A percentile compares a stretch with the other conserved stretches of the same genome.
These are phyloP conservation scores for Acrossocheilus wenchowensis DNA, from an alignment of 2,797 vertebrate genomes.

Conservation along the genomic window DNA sequence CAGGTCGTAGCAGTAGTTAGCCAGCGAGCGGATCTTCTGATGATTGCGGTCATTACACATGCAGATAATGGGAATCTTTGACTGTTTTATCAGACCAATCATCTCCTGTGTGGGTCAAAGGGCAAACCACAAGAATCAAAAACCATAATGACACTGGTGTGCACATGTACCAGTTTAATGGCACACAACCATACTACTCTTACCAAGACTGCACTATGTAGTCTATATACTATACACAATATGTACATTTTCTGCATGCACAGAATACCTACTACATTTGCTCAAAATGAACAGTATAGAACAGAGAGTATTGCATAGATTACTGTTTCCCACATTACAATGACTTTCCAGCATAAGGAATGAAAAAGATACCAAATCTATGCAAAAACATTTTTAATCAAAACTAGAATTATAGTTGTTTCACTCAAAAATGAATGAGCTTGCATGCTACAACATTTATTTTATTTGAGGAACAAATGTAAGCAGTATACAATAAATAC, in stretches of 20 bases:
- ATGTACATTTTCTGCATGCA: background rate
- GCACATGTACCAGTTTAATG: background rate
- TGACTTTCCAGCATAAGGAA: background rate
- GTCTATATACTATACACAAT: background rate
- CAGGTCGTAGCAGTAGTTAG: slow-evolving; percentile 95
- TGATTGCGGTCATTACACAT: slow-evolving; percentile 99
- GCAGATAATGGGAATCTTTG: slow-evolving; percentile 96
- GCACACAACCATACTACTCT: background rate
- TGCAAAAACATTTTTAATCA: background rate
- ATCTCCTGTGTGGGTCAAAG: slow-evolving; percentile 81
- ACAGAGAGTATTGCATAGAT: background rate
- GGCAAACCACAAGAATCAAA: slow-evolving; percentile 24
- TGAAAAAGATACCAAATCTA: background rate
- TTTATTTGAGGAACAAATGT: background rate
- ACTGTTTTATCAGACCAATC: slow-evolving; percentile 89
- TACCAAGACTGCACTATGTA: background rate
- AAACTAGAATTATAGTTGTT: background rate
- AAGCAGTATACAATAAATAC: background rate
- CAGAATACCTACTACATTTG: background rate
- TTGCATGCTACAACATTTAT: background rate
- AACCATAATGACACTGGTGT: slow-evolving; percentile 21
- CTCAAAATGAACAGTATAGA: background rate
- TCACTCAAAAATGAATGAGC: background rate
- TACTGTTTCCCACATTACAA: background rate
- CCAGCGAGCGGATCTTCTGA: slow-evolving; percentile 91